phyloP scores from a whole-genome alignment of 2,888 invertebrate genomes.

The Drosophila anomalata region DNA sequence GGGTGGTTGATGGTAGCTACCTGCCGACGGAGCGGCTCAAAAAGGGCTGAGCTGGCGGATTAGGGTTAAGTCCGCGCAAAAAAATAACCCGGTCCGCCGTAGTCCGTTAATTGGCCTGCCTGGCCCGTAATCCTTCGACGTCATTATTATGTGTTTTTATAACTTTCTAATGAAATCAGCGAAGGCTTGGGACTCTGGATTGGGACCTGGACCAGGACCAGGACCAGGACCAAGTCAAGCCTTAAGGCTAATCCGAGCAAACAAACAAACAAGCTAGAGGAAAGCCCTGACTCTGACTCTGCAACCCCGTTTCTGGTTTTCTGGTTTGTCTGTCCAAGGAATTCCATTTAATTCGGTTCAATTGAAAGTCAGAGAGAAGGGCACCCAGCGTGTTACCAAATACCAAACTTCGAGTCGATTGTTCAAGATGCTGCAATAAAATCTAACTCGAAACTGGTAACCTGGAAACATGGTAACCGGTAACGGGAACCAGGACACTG shows the following conservation, averaged over 20 bases:
- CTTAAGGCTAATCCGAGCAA: conserved; percentile 34
- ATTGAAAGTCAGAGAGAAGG: conserved; percentile 60
- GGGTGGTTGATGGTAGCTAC: conserved; percentile 1
- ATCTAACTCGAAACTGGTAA: conserved; percentile 71
- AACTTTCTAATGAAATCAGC: conserved; percentile 67
- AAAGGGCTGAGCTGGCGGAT: conserved; percentile 36
- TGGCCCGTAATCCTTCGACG: conserved; percentile 41
- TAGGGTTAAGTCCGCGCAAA: conserved; percentile 26
- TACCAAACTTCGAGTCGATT: conserved; percentile 64
- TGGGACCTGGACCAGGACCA: not conserved
- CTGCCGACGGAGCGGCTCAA: conserved; percentile 26
- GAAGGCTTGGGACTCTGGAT: conserved; percentile 7
- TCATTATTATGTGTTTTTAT: conserved; percentile 62
- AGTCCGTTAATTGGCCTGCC: conserved; percentile 49
- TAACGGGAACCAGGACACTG: conserved; percentile 48
- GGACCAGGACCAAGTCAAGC: conserved; percentile 34
- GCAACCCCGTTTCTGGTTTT: conserved; percentile 27
- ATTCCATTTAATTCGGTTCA: conserved; percentile 53
- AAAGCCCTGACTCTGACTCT: conserved; percentile 36
- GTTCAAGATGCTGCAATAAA: conserved; percentile 83
- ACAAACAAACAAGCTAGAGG: conserved; percentile 26
- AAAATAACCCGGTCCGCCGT: conserved; percentile 34
- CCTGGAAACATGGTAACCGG: not conserved
- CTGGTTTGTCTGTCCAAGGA: conserved; percentile 12
- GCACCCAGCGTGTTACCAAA: conserved; percentile 64